Conservation (phyloP, 1,140 invertebrate species). For the Drosophila mauritiana region DNA sequence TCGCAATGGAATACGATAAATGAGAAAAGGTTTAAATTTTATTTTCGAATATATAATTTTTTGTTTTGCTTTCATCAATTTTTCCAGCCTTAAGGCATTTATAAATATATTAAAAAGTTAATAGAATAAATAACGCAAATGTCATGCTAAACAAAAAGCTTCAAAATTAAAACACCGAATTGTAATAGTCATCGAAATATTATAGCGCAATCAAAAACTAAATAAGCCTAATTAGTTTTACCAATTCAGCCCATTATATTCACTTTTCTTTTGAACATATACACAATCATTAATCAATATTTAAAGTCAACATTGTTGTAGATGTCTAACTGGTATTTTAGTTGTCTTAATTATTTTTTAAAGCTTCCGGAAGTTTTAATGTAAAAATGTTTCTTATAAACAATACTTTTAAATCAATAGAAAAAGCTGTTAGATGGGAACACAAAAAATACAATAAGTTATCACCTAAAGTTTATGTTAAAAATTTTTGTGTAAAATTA, state of each 20-base stretch:
- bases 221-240: slow-evolving; percentile 9
- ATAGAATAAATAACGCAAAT: slow-evolving; percentile 16
- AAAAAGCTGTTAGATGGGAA: slow-evolving; percentile 1
- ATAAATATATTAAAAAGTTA: slow-evolving; percentile 11
- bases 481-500: slow-evolving; percentile 59
- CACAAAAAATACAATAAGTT: slow-evolving; percentile 51
- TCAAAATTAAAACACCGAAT: slow-evolving; percentile 10
- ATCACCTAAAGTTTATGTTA: slow-evolving; percentile 58
- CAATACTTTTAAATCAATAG: slow-evolving; percentile 11
- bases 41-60: slow-evolving; percentile 21
- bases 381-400: slow-evolving; percentile 26
- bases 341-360: slow-evolving; percentile 35
- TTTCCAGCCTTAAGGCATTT: slow-evolving; percentile 4
- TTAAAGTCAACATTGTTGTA: slow-evolving; percentile 25
- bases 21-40: slow-evolving; percentile 8
- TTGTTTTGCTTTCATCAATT: slow-evolving; percentile 28
- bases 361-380: slow-evolving; percentile 21
- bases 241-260: slow-evolving; percentile 14
- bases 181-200: slow-evolving; percentile 24
- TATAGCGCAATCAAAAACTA: slow-evolving; percentile 8
- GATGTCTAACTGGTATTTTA: slow-evolving; percentile 42
- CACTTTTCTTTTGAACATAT: slow-evolving; percentile 44
- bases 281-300: not conserved
- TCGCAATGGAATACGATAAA: slow-evolving; percentile 13
- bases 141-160: slow-evolving; percentile 22